Evolutionary conservation across 2,797 vertebrate genomes (phyloP), one percentile per base, ranked within the genome.

Genomic region (Acipenser ruthenus): DNA sequence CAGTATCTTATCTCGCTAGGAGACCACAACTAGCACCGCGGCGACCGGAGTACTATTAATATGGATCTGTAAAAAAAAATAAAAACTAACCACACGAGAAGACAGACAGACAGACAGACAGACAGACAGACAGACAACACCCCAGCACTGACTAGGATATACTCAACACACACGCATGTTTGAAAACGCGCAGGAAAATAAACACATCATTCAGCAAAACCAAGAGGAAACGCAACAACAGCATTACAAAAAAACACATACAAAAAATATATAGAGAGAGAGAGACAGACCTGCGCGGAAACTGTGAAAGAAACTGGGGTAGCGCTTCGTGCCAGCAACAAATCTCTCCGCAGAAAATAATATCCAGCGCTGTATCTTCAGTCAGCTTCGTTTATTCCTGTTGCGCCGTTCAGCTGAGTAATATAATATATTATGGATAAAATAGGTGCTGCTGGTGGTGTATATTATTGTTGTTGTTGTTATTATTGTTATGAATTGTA

Each of bases 261-360:
- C 65, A 60, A 68, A 71, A 37, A 37, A 37, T 37, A 37, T 2
- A 37, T 23, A 37, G 23, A 37, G 23, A 37, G 23, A 37, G 23
- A 37, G 23, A 37, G 23, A 60, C 69, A 70, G 73, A 78, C 76
- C 72, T 73, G 77, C 63, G 67, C 69, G 69, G 67, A 74, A 68
- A 75, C 69, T 73, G 71, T 18, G 70, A 65, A 70, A 70, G 70
- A 18, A 18, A 18, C 64, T 56, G 69, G 49, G 67, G 55, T 71
- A 13, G 53, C 62, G 56, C 48, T 68, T 70, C 62, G 70, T 50
- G 65, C 15, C 15, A 18, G 15, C 1, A 18, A 1, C 68, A 66
- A 63, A 56, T 58, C 53, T 49, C 69, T 65, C 62, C 62, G 61
- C 53, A 49, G 51, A 10, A 65, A 67, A 55, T 37, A 67, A 55